Conservation (phyloP, 1,140 invertebrate genomes). For the Anastatus disparis region DNA sequence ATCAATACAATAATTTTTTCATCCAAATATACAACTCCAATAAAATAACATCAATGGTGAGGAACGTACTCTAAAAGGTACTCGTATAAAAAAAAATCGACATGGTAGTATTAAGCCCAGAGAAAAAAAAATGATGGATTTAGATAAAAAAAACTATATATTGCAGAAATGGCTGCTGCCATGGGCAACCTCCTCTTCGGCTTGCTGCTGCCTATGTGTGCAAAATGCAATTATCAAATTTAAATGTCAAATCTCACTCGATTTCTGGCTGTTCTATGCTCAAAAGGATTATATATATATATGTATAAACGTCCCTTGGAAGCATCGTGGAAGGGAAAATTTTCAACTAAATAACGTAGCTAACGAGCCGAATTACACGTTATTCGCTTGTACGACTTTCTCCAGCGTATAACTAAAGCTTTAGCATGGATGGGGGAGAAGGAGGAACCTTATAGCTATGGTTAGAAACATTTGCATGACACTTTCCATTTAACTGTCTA, state of each 20-base stretch:
- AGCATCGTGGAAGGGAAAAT: too few species aligned
- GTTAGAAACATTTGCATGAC: constrained; percentile 33
- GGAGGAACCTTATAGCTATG: too few species aligned
- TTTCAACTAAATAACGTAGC: constrained; percentile 25
- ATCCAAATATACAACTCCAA: too few species aligned
- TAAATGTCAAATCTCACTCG: constrained; percentile 39
- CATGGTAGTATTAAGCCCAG: background rate
- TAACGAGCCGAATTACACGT: constrained; percentile 36
- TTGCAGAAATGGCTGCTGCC: background rate
- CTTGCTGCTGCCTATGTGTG: background rate
- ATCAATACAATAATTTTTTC: too few species aligned
- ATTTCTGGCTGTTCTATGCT: too few species aligned
- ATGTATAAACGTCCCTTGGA: background rate
- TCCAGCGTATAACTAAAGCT: too few species aligned
- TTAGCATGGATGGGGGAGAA: too few species aligned
- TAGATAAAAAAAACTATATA: too few species aligned
- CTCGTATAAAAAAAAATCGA: constrained; percentile 15
- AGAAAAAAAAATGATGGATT: too few species aligned
- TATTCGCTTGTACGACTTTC: constrained; percentile 27
- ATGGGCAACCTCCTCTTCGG: background rate
- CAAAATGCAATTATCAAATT: constrained; percentile 36
- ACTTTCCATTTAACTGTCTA: background rate
- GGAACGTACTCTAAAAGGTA: too few species aligned
- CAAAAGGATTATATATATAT: too few species aligned
- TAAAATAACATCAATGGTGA: too few species aligned